These are phyloP conservation scores for Sigmodon hispidus DNA, from an alignment of 2,113 vertebrate genomes.

Conservation along the genomic window DNA sequence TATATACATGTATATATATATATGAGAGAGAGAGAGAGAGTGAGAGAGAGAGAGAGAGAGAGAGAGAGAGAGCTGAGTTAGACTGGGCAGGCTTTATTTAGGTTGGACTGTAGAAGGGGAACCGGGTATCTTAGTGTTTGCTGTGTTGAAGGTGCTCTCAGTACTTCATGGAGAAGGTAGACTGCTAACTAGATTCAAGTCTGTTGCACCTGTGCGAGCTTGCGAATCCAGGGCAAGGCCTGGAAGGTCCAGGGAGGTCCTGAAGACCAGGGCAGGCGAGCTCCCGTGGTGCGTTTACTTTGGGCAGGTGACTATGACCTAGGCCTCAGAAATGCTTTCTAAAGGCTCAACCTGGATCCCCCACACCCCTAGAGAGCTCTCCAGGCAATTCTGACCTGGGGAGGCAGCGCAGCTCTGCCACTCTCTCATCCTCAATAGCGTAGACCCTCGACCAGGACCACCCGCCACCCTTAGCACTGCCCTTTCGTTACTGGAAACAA, in stretches of 20 bases:
- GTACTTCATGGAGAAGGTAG: slow-evolving; percentile 41
- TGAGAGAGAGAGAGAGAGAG: too few species aligned
- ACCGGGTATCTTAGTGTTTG: not conserved
- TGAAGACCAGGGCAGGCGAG: too few species aligned
- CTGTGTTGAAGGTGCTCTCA: slow-evolving; percentile 62
- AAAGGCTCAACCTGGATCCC: not conserved
- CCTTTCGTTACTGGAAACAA: slow-evolving; percentile 66
- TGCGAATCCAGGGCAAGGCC: slow-evolving; percentile 30
- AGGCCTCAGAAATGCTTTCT: slow-evolving; percentile 56
- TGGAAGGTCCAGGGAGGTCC: not conserved
- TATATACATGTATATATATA: not conserved
- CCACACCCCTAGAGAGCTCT: not conserved
- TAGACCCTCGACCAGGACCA: not conserved
- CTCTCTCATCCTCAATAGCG: not conserved
- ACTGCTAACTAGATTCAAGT: slow-evolving; percentile 74
- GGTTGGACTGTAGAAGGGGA: not conserved
- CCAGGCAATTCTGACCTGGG: not conserved
- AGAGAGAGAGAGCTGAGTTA: not conserved
- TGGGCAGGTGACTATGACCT: slow-evolving; percentile 53
- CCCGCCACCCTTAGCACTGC: not conserved
- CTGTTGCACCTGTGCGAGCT: slow-evolving; percentile 81
- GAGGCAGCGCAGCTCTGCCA: not conserved
- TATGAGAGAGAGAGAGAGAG: not conserved
- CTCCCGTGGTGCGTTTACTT: not conserved
- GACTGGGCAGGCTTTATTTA: not conserved